Evolutionary conservation across 1,140 invertebrate genomes (phyloP).

Genomic region (Idris sp.): DNA sequence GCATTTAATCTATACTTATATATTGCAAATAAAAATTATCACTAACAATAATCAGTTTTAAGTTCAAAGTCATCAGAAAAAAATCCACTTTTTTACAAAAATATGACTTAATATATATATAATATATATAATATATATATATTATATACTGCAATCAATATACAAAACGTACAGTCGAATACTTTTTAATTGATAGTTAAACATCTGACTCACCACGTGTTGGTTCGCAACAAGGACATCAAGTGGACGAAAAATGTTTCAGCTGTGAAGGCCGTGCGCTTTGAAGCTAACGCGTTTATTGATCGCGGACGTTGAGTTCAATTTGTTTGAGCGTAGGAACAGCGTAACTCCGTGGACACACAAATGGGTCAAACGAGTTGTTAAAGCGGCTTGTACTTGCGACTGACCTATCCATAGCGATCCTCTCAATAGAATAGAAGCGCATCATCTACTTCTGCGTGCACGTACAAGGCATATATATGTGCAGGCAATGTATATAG

Average conservation of each 20-base stretch:
- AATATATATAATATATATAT: too few species aligned
- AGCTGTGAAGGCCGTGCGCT: conserved; percentile 30
- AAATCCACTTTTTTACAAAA: too few species aligned
- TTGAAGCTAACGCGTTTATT: conserved; percentile 41
- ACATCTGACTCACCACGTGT: conserved; percentile 54
- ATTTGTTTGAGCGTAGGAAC: conserved; percentile 44
- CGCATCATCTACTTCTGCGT: conserved; percentile 27
- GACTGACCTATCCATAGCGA: conserved; percentile 32
- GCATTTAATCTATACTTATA: too few species aligned
- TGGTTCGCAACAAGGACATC: conserved; percentile 20
- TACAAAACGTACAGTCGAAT: too few species aligned
- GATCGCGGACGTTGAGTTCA: conserved; percentile 48
- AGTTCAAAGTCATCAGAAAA: too few species aligned
- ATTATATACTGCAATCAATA: too few species aligned
- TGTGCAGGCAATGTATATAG: conserved; percentile 7
- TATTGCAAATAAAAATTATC: too few species aligned
- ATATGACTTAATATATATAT: too few species aligned
- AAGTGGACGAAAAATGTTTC: conserved; percentile 21
- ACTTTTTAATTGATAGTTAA: too few species aligned
- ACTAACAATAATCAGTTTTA: too few species aligned
- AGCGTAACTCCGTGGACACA: conserved; percentile 21
- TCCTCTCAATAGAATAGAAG: conserved; percentile 48
- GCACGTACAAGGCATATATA: background rate
- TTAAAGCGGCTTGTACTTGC: conserved; percentile 23
- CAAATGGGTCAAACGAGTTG: conserved; percentile 48